A percentile compares a stretch with the other conserved stretches of the same genome.
These are phyloP conservation scores for Sabatieria punctata DNA, from an alignment of 2,888 invertebrate species.

Conservation along the genomic window DNA sequence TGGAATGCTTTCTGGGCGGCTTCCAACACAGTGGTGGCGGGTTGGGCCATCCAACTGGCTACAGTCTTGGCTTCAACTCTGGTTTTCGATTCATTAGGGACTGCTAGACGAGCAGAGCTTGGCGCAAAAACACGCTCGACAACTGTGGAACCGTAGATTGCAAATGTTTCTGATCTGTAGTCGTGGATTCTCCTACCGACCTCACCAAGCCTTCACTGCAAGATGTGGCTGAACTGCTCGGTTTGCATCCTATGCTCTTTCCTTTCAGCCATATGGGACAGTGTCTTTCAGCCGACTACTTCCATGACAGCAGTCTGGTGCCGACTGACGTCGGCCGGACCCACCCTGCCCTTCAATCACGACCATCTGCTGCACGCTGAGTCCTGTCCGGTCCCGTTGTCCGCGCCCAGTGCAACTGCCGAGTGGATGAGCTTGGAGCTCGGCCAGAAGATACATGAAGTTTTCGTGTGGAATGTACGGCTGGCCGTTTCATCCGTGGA, in stretches of 20 bases:
- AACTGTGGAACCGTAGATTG: slow-evolving; percentile 14
- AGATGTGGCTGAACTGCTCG: slow-evolving; percentile 46
- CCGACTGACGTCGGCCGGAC: slow-evolving; percentile 70
- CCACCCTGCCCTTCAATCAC: slow-evolving; percentile 48
- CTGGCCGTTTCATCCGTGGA: slow-evolving; percentile 66
- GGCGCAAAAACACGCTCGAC: neutral
- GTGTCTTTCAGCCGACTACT: slow-evolving; percentile 31
- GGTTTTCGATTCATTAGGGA: too few species aligned
- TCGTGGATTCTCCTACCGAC: slow-evolving; percentile 6
- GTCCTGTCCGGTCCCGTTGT: too few species aligned
- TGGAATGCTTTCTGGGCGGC: too few species aligned
- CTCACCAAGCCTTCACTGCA: slow-evolving; percentile 29
- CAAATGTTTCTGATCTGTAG: slow-evolving; percentile 4
- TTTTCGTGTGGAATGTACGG: slow-evolving; percentile 68
- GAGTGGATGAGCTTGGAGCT: slow-evolving; percentile 61
- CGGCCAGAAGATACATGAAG: slow-evolving; percentile 56
- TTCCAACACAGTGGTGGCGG: too few species aligned
- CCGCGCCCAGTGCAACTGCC: slow-evolving; percentile 10
- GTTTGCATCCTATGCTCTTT: too few species aligned
- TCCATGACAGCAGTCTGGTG: slow-evolving; percentile 60
- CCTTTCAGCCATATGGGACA: too few species aligned
- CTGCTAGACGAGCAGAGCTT: too few species aligned
- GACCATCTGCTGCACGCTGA: slow-evolving; percentile 9
- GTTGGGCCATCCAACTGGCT: too few species aligned
- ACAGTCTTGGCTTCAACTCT: too few species aligned